These are phyloP conservation scores for Acropternis orthonyx DNA, from an alignment of 2,797 vertebrate species.

Conservation along the genomic window DNA sequence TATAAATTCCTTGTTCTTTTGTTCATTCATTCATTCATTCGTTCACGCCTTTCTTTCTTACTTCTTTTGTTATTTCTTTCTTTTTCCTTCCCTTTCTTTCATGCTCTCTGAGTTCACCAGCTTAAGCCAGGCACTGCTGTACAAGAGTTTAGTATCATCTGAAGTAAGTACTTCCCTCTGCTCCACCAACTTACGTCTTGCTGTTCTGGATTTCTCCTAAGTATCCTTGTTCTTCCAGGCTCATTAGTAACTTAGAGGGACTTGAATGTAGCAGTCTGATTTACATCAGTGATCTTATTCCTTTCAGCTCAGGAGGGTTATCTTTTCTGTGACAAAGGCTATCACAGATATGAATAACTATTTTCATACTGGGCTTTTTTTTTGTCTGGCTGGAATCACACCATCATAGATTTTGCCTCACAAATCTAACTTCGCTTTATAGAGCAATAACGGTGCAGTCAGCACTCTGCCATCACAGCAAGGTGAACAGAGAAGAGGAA, in stretches of 20 bases:
- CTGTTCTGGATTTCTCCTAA: slow-evolving; percentile 68
- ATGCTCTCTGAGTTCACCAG: not conserved
- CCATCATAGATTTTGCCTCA: slow-evolving; percentile 59
- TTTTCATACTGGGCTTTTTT: slow-evolving; percentile 64
- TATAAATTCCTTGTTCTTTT: not conserved
- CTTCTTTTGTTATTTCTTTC: not conserved
- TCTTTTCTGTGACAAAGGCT: slow-evolving; percentile 61
- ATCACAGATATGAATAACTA: slow-evolving; percentile 61
- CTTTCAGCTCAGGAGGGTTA: slow-evolving; percentile 66
- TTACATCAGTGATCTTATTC: slow-evolving; percentile 62
- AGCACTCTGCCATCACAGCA: slow-evolving; percentile 61
- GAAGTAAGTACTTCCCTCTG: slow-evolving; percentile 45
- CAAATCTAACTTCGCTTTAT: slow-evolving; percentile 41
- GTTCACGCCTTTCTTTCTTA: not conserved
- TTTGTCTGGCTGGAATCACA: slow-evolving; percentile 55
- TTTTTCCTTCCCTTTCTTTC: slow-evolving; percentile 24
- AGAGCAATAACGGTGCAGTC: slow-evolving; percentile 51
- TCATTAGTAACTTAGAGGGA: slow-evolving; percentile 56
- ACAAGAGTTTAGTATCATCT: slow-evolving; percentile 26
- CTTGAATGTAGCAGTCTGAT: slow-evolving; percentile 57
- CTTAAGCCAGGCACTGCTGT: not conserved
- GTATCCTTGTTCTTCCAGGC: slow-evolving; percentile 56
- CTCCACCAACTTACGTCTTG: slow-evolving; percentile 42
- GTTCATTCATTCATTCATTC: rapidly evolving
- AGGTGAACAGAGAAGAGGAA: slow-evolving; percentile 55